Evolutionary conservation across 2,888 invertebrate species (phyloP).

Genomic region (Euproctis similis): DNA sequence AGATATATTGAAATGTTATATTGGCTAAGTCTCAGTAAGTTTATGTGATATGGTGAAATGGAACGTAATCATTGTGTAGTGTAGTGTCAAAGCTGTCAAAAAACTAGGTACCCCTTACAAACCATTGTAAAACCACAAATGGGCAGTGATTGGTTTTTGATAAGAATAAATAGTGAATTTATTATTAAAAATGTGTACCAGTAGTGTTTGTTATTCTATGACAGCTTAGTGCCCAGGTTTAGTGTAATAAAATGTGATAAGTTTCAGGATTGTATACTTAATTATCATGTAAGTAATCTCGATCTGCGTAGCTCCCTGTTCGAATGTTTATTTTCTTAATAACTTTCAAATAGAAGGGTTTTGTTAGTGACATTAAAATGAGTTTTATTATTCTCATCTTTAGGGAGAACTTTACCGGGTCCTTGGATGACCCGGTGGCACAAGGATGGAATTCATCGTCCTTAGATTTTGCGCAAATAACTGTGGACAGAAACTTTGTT

Average conservation of each 20-base stretch:
- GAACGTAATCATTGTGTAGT: constrained; percentile 14
- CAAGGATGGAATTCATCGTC: constrained; percentile 78
- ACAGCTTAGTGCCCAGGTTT: too few relatives aligned
- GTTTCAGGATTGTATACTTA: constrained; percentile 26
- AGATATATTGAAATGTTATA: too few relatives aligned
- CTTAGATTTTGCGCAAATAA: constrained; percentile 78
- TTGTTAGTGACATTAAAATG: constrained; percentile 16
- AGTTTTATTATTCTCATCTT: constrained; percentile 27
- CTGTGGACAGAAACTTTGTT: constrained; percentile 83
- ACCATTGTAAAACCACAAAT: constrained; percentile 33
- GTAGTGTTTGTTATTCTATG: constrained; percentile 33
- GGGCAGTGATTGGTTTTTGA: constrained; percentile 37
- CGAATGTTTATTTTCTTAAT: constrained; percentile 34
- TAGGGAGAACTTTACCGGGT: constrained; percentile 55
- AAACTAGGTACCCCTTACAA: too few relatives aligned
- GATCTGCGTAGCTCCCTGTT: constrained; percentile 33
- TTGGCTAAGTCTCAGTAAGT: not conserved
- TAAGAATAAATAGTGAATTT: constrained; percentile 30
- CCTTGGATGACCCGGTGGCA: constrained; percentile 49
- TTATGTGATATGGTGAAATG: constrained; percentile 7
- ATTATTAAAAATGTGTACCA: constrained; percentile 34
- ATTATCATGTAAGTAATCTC: constrained; percentile 48
- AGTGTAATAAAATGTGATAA: constrained; percentile 48
- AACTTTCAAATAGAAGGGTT: constrained; percentile 29
- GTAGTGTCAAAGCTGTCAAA: constrained; percentile 40